phyloP scores from a whole-genome alignment of 2,797 vertebrate genomes.

The Cyclopterus lumpus region DNA sequence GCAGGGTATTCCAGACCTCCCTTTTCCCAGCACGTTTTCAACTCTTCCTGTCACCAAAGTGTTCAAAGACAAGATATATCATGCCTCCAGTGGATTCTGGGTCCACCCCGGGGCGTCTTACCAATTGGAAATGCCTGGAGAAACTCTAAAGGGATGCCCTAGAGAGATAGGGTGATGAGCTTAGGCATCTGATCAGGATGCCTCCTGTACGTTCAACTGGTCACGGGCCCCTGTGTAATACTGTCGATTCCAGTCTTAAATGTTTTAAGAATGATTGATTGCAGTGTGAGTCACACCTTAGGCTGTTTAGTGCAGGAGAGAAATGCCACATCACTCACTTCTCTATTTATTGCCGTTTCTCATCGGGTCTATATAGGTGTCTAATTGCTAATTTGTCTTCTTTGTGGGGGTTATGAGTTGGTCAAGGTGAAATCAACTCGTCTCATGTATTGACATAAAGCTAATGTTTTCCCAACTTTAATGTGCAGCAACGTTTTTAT shows the following conservation, averaged over 20 bases:
- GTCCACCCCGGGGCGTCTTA: background rate
- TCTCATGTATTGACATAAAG: background rate
- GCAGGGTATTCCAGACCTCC: background rate
- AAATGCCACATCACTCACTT: slow-evolving; percentile 82
- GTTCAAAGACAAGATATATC: background rate
- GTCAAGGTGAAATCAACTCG: slow-evolving; percentile 10
- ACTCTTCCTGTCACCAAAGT: background rate
- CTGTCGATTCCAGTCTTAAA: background rate
- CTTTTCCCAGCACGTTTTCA: background rate
- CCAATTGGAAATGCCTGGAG: background rate
- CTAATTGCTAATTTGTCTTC: slow-evolving; percentile 55
- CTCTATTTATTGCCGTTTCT: slow-evolving; percentile 69
- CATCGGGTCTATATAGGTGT: slow-evolving; percentile 51
- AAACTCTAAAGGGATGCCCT: background rate
- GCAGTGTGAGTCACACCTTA: slow-evolving; percentile 84
- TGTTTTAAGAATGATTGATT: slow-evolving; percentile 77
- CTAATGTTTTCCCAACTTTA: slow-evolving; percentile 6
- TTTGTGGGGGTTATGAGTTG: slow-evolving; percentile 16
- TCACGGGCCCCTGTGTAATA: background rate
- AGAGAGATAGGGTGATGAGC: background rate
- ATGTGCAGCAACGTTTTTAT: background rate
- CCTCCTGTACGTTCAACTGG: background rate
- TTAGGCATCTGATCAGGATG: background rate
- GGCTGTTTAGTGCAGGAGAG: slow-evolving; percentile 80
- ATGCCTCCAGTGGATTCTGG: background rate